phyloP scores from a whole-genome alignment of 2,113 vertebrate genomes.

The Anhinga anhinga region DNA sequence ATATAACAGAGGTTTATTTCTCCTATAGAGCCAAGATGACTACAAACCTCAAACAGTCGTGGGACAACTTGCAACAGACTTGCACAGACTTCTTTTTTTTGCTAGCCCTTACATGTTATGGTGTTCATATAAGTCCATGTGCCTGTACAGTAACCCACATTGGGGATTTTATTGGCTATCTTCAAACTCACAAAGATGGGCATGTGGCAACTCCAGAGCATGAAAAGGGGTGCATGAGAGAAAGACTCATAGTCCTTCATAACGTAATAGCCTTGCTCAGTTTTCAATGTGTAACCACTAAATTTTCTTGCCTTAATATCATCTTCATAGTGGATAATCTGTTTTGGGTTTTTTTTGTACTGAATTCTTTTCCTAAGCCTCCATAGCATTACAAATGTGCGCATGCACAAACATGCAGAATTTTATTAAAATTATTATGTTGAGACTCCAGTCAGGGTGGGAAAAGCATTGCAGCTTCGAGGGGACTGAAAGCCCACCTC shows the following conservation, averaged over 20 bases:
- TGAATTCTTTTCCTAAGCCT: background rate
- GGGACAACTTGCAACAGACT: background rate
- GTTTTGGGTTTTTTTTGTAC: background rate
- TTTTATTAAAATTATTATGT: background rate
- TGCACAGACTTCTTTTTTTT: background rate
- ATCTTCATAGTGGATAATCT: background rate
- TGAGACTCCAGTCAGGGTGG: background rate
- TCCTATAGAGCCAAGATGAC: background rate
- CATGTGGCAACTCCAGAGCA: background rate
- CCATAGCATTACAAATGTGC: background rate
- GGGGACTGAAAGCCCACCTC: background rate
- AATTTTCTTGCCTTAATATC: background rate
- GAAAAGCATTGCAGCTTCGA: background rate
- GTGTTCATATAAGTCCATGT: background rate
- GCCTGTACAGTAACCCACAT: background rate
- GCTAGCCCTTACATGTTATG: background rate
- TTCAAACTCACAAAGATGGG: background rate
- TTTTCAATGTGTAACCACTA: background rate
- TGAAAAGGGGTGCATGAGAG: background rate
- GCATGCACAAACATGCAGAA: background rate
- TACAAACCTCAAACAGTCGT: rapidly evolving
- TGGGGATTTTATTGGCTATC: background rate
- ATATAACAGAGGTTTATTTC: background rate
- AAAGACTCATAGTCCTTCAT: background rate
- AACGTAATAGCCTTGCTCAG: background rate